phyloP scores from a whole-genome alignment of 2,113 vertebrate species.

The Eleginops maclovinus region DNA sequence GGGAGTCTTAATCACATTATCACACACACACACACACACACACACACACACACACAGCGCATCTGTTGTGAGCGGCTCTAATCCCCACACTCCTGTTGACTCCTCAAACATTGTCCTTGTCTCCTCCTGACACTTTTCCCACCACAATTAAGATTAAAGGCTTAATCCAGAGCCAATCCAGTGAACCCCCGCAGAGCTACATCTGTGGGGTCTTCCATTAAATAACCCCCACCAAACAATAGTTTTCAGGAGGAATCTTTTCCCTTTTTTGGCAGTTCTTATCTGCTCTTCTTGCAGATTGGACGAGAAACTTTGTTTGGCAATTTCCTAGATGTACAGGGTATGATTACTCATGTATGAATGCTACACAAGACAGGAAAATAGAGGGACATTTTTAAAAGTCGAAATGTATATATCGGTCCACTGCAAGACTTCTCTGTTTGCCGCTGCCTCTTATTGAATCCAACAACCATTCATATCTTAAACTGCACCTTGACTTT shows the following conservation, averaged over 20 bases:
- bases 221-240: neutral
- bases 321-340: no score
- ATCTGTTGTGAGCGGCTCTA: slow-evolving; percentile 50
- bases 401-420: no score
- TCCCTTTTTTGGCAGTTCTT: neutral
- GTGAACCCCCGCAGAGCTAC: neutral
- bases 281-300: neutral
- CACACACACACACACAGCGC: slow-evolving; percentile 32
- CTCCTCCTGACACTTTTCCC: slow-evolving; percentile 49
- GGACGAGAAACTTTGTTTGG: neutral
- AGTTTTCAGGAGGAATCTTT: neutral
- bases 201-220: neutral
- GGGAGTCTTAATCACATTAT: slow-evolving; percentile 60
- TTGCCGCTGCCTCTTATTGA: no score
- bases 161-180: neutral
- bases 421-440: no score
- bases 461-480: no score
- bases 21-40: slow-evolving; percentile 38
- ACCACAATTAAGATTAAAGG: slow-evolving; percentile 54
- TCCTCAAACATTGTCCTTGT: slow-evolving; percentile 52
- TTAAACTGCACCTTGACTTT: no score
- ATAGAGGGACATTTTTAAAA: no score
- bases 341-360: no score
- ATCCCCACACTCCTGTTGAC: slow-evolving; percentile 52
- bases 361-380: no score